Evolutionary conservation across 1,140 invertebrate genomes (phyloP), one percentile per base, ranked within the genome.

Genomic region (Mamestra configurata): DNA sequence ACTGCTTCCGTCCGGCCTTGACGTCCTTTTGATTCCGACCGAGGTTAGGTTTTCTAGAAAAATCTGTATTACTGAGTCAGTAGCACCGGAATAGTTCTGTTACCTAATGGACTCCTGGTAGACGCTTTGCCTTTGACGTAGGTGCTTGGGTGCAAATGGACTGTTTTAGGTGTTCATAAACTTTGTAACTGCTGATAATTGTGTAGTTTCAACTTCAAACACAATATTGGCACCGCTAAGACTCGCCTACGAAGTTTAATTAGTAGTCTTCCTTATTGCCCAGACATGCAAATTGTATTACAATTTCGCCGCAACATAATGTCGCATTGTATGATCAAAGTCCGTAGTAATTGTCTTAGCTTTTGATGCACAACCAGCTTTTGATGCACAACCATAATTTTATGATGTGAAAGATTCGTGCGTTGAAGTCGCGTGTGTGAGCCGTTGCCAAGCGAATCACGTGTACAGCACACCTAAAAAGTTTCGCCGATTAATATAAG

Each of bases 21-120:
- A 40, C 11, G 61, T 66, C 61, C 61, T 66, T 66, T 40, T n/a
- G 35, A 66, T 40, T 40, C 18, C 61, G 61, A 22, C 18, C 61
- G 18, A 66, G 61, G 61, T 40, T 66, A 66, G 8, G 20, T 22
- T 40, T 66, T 66, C 61, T 40, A 66, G 61, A 66, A 66, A 66
- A 66, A 66, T 66, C 61, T 40, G 7, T 10, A 40, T 10, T 8
- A 11, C 3, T 55, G 18, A 55, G 10, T 57, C 53, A 57, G 8
- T 1, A 4, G 10, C 7, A 22, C 53, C 10, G 11, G 10, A 57
- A 57, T 24, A 57, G 53, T 57, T 24, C 13, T 24, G 22, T 27
- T 57, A 57, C 22, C 4, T 10, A 13, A 57, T 13, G 7, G 20
- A 13, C 8, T 11, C 10, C 13, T 57, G 22, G 24, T 57, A 24